These are phyloP conservation scores for Ameiurus melas DNA, from an alignment of 2,113 vertebrate species.

Conservation along the genomic window DNA sequence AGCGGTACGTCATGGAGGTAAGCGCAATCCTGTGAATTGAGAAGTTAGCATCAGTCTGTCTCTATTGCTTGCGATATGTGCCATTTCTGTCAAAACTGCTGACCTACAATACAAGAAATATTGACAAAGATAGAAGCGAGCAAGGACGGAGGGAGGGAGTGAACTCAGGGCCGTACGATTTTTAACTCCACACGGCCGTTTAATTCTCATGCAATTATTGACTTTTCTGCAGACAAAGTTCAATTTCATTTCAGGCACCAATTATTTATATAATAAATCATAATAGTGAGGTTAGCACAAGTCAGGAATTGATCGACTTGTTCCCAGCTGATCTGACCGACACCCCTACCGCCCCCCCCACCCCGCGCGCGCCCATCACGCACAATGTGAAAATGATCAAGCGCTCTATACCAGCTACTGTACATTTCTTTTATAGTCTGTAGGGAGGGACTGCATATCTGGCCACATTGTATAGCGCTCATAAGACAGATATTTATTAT, in stretches of 20 bases:
- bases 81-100: neutral
- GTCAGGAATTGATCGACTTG: conserved; percentile 62
- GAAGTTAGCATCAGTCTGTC: neutral
- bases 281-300: conserved; percentile 60
- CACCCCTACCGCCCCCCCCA: conserved; percentile 10
- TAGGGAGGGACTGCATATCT: neutral
- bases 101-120: neutral
- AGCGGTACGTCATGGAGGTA: neutral
- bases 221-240: conserved; percentile 54
- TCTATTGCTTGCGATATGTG: neutral
- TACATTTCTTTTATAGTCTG: neutral
- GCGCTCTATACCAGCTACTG: neutral
- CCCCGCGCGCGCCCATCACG: conserved; percentile 28
- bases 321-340: conserved; percentile 29
- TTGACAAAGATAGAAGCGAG: neutral
- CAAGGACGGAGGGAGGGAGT: neutral
- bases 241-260: conserved; percentile 53
- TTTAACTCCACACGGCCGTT: conserved; percentile 38
- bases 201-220: conserved; percentile 63
- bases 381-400: conserved; percentile 20
- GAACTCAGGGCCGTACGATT: neutral
- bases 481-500: neutral
- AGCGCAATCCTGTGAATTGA: neutral
- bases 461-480: neutral
- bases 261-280: conserved; percentile 65